Evolutionary conservation across 92 coral and sea anemone species (phyloP).

Genomic region (Bergia sp.): DNA sequence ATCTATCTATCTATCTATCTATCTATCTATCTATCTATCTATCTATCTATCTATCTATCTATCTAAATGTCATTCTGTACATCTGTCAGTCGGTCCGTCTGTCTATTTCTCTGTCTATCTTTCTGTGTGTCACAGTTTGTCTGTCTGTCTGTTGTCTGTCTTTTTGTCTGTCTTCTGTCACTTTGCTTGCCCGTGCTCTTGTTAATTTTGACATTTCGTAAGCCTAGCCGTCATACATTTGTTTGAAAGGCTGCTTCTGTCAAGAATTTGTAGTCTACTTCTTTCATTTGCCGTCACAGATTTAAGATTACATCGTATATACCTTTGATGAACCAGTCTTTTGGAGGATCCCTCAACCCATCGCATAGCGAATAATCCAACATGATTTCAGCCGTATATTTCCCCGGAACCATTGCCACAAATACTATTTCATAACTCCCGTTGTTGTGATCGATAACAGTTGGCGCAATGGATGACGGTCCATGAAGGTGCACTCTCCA

Average conservation of each 20-base stretch:
- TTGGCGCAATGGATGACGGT: constrained; percentile 73
- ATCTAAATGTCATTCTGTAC: no score
- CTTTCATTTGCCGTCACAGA: background rate
- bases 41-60: no score
- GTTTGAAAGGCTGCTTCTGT: background rate
- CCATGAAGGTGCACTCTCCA: constrained; percentile 79
- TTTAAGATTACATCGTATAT: background rate
- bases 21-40: no score
- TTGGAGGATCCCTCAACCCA: constrained; percentile 75
- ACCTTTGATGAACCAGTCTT: constrained; percentile 82
- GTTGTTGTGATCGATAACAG: constrained; percentile 71
- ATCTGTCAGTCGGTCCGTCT: background rate
- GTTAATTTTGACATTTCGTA: no score
- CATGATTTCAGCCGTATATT: constrained; percentile 57
- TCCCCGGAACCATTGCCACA: constrained; percentile 79
- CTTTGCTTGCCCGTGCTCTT: background rate
- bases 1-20: no score
- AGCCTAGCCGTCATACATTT: background rate
- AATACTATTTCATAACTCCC: constrained; percentile 81
- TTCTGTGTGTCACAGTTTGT: background rate
- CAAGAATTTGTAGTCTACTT: no score
- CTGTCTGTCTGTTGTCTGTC: background rate
- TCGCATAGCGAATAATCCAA: constrained; percentile 77
- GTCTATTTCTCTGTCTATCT: background rate
- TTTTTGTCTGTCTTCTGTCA: background rate